A percentile compares a stretch with the other conserved stretches of the same genome.
Evolutionary conservation across 2,888 invertebrate genomes (phyloP).

Genomic region (Cosmopolites sordidus): DNA sequence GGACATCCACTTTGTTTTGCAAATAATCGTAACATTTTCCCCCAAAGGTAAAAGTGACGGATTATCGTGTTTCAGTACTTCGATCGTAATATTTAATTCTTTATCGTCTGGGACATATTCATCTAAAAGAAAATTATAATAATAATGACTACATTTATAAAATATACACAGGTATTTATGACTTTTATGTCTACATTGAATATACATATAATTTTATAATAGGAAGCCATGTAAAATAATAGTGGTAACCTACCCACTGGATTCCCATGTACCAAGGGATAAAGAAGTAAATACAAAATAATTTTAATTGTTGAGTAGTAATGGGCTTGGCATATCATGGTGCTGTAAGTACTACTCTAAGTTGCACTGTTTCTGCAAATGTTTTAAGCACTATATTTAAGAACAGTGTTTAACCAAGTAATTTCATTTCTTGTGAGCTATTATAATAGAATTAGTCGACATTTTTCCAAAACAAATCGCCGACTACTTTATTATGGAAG

Average conservation of each 20-base stretch:
- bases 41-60: slow-evolving; percentile 46
- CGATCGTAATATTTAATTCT: slow-evolving; percentile 43
- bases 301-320: slow-evolving; percentile 36
- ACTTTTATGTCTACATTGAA: neutral
- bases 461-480: slow-evolving; percentile 37
- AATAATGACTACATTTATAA: no score
- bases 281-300: slow-evolving; percentile 39
- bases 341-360: slow-evolving; percentile 36
- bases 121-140: neutral
- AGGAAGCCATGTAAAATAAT: neutral
- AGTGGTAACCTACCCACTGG: slow-evolving; percentile 40
- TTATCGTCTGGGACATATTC: slow-evolving; percentile 33
- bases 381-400: slow-evolving; percentile 32
- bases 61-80: slow-evolving; percentile 42
- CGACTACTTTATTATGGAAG: slow-evolving; percentile 41
- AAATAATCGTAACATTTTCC: slow-evolving; percentile 53
- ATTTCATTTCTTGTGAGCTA: slow-evolving; percentile 35
- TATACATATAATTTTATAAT: neutral
- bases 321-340: slow-evolving; percentile 51
- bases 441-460: slow-evolving; percentile 33
- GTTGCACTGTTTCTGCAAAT: slow-evolving; percentile 22
- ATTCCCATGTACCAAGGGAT: slow-evolving; percentile 36
- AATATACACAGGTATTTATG: no score
- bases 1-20: slow-evolving; percentile 51
- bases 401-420: slow-evolving; percentile 31